Evolutionary conservation across 1,140 invertebrate species (phyloP).

Genomic region (Kradibia gibbosae): DNA sequence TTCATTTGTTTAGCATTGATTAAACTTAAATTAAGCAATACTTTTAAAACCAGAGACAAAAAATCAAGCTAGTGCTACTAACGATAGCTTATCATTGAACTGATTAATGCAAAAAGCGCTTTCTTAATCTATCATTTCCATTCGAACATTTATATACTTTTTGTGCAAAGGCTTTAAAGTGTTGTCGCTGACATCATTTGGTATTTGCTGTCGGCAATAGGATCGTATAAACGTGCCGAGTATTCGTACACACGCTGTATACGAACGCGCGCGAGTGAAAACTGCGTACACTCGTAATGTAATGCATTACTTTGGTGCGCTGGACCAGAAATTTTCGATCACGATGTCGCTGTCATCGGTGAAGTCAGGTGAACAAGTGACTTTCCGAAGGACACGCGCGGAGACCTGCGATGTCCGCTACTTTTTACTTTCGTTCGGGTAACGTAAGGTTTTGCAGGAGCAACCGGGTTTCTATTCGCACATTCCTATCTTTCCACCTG

Average conservation of each 20-base stretch:
- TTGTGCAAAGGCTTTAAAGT: not conserved
- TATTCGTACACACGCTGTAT: not conserved
- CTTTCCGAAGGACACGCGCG: slow-evolving; percentile 24
- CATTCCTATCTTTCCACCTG: not conserved
- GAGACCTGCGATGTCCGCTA: not conserved
- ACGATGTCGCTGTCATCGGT: not conserved
- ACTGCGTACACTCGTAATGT: not conserved
- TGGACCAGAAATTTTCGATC: slow-evolving; percentile 35
- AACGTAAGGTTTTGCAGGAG: slow-evolving; percentile 15
- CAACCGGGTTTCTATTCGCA: not conserved
- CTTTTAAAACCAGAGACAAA: no score
- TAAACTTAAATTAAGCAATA: no score
- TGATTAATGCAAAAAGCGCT: not conserved
- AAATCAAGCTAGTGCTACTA: no score
- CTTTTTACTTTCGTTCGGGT: slow-evolving; percentile 17
- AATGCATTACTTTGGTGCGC: not conserved
- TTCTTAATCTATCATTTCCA: not conserved
- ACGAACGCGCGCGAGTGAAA: not conserved
- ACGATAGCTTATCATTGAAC: not conserved
- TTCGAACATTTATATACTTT: not conserved
- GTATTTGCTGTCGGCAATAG: not conserved
- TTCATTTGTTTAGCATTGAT: no score
- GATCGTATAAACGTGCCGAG: not conserved
- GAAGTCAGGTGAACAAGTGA: not conserved
- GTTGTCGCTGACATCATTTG: not conserved